A percentile compares a stretch with the other conserved stretches of the same genome.
Evolutionary conservation across 1,140 invertebrate species (phyloP).

Genomic region (Scaptodrosophila lebanonensis): DNA sequence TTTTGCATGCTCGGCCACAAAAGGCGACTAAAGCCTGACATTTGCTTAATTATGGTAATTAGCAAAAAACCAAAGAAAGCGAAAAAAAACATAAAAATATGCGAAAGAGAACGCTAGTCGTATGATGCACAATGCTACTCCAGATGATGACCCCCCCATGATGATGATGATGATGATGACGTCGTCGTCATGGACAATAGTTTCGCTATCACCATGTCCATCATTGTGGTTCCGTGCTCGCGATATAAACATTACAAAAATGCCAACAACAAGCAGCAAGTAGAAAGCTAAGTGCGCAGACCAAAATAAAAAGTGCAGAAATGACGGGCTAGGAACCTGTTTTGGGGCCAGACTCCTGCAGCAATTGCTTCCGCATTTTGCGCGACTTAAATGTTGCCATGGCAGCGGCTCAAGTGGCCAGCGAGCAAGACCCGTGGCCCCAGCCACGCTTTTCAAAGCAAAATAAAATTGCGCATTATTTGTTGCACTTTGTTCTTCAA

Average conservation of each 20-base stretch:
- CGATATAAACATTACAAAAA: slow-evolving; percentile 68
- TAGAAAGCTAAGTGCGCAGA: neutral
- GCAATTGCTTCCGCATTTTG: slow-evolving; percentile 61
- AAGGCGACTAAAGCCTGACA: slow-evolving; percentile 72
- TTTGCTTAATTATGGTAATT: slow-evolving; percentile 75
- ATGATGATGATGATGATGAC: slow-evolving; percentile 39
- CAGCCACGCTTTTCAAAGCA: slow-evolving; percentile 6
- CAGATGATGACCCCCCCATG: slow-evolving; percentile 47
- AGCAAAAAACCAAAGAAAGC: slow-evolving; percentile 42
- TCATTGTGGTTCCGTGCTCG: slow-evolving; percentile 24
- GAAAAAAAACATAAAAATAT: slow-evolving; percentile 15
- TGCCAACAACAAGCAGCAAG: slow-evolving; percentile 7
- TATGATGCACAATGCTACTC: slow-evolving; percentile 28
- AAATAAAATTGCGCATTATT: slow-evolving; percentile 67
- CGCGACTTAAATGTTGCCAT: slow-evolving; percentile 32
- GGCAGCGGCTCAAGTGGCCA: slow-evolving; percentile 12
- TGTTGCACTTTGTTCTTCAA: slow-evolving; percentile 47
- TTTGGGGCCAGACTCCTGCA: slow-evolving; percentile 35
- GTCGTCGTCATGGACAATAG: slow-evolving; percentile 39
- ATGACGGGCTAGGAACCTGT: slow-evolving; percentile 28
- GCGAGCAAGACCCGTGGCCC: neutral
- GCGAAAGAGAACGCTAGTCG: slow-evolving; percentile 41
- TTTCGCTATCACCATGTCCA: neutral
- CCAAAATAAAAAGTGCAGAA: slow-evolving; percentile 3
- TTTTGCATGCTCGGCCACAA: slow-evolving; percentile 60